phyloP scores from a whole-genome alignment of 2,797 vertebrate species.

The Tinamus major region DNA sequence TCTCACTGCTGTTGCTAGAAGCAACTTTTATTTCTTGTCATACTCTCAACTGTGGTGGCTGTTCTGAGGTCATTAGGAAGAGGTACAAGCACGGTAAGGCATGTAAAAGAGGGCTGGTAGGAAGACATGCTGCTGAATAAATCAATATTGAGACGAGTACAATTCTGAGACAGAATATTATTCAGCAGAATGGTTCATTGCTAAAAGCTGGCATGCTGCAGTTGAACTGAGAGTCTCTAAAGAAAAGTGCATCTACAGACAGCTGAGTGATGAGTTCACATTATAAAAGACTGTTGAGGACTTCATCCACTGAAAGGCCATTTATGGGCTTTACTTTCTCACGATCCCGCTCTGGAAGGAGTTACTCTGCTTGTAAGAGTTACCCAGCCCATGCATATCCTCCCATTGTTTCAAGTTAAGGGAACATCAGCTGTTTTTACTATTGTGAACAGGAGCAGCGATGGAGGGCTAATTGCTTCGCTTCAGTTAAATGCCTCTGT shows the following conservation, averaged over 20 bases:
- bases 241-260: slow-evolving; percentile 41
- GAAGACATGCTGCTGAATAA: slow-evolving; percentile 57
- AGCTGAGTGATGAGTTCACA: slow-evolving; percentile 69
- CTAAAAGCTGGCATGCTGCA: slow-evolving; percentile 22
- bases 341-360: slow-evolving; percentile 61
- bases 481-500: slow-evolving; percentile 47
- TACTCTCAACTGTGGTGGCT: background rate
- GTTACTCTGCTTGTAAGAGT: slow-evolving; percentile 45
- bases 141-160: slow-evolving; percentile 11
- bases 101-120: slow-evolving; percentile 20
- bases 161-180: slow-evolving; percentile 31
- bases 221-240: slow-evolving; percentile 48
- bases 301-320: slow-evolving; percentile 63
- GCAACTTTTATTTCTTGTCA: slow-evolving; percentile 16
- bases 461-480: slow-evolving; percentile 65
- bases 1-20: slow-evolving; percentile 2
- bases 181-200: slow-evolving; percentile 43
- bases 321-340: slow-evolving; percentile 72
- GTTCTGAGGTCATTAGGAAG: slow-evolving; percentile 26
- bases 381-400: slow-evolving; percentile 27
- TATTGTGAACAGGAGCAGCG: slow-evolving; percentile 52
- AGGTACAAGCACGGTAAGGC: slow-evolving; percentile 10
- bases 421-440: slow-evolving; percentile 67
- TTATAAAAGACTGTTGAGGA: slow-evolving; percentile 66
- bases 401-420: slow-evolving; percentile 69